Base-by-base conservation (phyloP, 2,888 invertebrate genomes). In the Elmis aenea region DNA sequence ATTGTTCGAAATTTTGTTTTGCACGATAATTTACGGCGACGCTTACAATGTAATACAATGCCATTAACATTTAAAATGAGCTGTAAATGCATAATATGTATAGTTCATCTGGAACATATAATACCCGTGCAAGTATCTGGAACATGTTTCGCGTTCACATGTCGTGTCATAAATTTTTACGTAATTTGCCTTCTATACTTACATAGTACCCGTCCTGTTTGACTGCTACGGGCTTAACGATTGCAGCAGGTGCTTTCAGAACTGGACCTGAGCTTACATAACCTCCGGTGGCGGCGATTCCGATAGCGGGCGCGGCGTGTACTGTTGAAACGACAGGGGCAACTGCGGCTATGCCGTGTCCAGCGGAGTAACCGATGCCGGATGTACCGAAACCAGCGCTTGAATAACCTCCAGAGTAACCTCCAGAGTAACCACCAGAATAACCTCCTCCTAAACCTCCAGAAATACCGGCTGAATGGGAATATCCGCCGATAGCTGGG, bases 281-380 rank as follows among this genome's bases (percentile, higher is more conserved):
- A 36, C 34, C 27, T 10, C 12, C 15, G 11, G 25, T 5, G 26
- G 31, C 32, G 45, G 47, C 38, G 26, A 23, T 18, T 8, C 20
- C 24, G 12, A 21, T 33, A 13, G 21, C 23, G 20, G 23, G 12
- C 4, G 46, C 13, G 11, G 22, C 23, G 20, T 26, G 10, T 5
- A 46, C 13, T 27, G 48, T 34, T 33, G 52, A 32, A 32, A 43
- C 16, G 50, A 63, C 58, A 26, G 69, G 71, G 3, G 71, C 64
- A 26, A 53, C 72, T 11, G 73, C 67, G 1, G 72, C 66, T 8
- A 18, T n/a, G n/a, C n/a, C n/a, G 32, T 51, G 54, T 22, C 54
- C 46, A 3, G 24, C 8, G 5, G 9, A 3, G 10, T 36, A 26
- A 8, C 26, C 13, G 3, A 3, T 11, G 20, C 20, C 8, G 13